Base-by-base conservation (phyloP, 1,140 invertebrate species). In the Scylla paramamosain region DNA sequence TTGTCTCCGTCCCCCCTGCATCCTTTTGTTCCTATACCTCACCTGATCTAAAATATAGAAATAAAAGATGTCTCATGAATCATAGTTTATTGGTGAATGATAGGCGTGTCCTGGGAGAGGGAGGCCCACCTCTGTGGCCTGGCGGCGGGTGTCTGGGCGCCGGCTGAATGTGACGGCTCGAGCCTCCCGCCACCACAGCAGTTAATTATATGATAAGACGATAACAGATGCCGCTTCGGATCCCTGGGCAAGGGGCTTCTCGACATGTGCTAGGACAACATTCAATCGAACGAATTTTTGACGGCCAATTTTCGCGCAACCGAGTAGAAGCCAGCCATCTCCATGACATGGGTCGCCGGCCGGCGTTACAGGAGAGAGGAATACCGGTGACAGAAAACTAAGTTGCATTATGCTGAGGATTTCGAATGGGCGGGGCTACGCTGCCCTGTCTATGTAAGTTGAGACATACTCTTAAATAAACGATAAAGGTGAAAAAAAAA, bases 71-170 rank as follows among this genome's bases (percentile, higher is more conserved):
- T 91, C n/a, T 46, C 12, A 46, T 94, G 28, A 91, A 39, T 94
- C 59, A 90, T 39, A 83, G 77, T 94, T 94, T 89, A 10, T 46
- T 88, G 87, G 87, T 94, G 88, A 90, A 91, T 91, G 93, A 94
- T 83, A 94, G 93, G 93, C 88, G 93, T 94, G 88, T 94, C 93
- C 82, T 4, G 32, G 48, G 20, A 31, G 28, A 14, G n/a, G 31
- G 46, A 82, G 93, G 88, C 88, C 93, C 93, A 59, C 93, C 93
- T 87, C 83, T 87, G 82, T 45, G 32, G 77, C 28, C 29, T 20
- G 28, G 25, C n/a, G 77, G 16, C 82, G 77, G 12, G 82, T 46
- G 16, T 39, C 20, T 77, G 77, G 67, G n/a, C 67, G 77, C 46
- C 45, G 77, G 32, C 91, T 82, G 39, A 14, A 4, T 8, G 77